phyloP scores from a whole-genome alignment of 2,888 invertebrate species.

The Drosophila cognata region DNA sequence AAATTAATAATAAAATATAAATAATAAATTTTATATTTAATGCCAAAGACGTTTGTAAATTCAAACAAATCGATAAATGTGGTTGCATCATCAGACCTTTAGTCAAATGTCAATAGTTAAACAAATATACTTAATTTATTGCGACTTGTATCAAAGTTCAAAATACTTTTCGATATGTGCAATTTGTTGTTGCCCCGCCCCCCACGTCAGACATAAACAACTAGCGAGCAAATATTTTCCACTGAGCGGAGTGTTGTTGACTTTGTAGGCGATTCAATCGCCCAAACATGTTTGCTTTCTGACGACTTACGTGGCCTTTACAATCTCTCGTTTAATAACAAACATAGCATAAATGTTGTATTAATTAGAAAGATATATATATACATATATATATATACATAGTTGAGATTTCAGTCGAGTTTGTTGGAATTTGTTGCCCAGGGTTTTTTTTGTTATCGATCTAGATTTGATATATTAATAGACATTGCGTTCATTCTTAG shows the following conservation, averaged over 20 bases:
- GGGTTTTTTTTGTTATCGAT: conserved; percentile 12
- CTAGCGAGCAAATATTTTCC: neutral
- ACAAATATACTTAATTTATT: neutral
- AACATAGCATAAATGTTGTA: neutral
- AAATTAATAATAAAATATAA: neutral
- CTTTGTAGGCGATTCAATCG: neutral
- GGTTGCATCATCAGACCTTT: neutral
- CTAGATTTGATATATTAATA: neutral
- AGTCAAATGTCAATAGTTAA: neutral
- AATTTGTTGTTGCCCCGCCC: neutral
- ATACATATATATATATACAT: neutral
- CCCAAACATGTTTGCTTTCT: neutral
- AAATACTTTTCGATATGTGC: neutral
- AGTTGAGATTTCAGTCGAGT: neutral
- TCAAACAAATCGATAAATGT: neutral
- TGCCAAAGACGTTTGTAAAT: neutral
- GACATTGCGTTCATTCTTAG: conserved; percentile 44
- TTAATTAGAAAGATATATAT: neutral
- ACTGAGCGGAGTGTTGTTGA: neutral
- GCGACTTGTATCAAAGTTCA: neutral
- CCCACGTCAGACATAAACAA: neutral
- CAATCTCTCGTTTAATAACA: neutral
- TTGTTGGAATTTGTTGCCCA: conserved; percentile 13
- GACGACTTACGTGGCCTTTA: neutral
- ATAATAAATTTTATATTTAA: neutral